Base-by-base conservation (phyloP, 2,888 invertebrate species). In the Linhomoeus sp. region DNA sequence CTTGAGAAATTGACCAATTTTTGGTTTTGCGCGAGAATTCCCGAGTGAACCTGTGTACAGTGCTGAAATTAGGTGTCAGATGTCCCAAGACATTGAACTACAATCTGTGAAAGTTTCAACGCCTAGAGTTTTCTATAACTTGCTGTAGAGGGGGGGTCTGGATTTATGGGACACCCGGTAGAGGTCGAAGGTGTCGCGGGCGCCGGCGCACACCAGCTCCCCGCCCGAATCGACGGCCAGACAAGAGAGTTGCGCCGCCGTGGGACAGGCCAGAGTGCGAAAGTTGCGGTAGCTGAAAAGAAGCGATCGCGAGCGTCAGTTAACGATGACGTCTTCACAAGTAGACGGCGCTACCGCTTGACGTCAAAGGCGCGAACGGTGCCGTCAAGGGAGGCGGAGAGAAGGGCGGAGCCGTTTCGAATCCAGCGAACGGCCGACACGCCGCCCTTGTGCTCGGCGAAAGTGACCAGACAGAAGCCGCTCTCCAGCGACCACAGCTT, bases 401-500 rank as follows among this genome's bases (percentile, higher is more conserved):
- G 75, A 14, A 97, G 73, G 60, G 88, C 88, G 69, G 83, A 86
- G 57, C 90, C 84, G 61, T 80, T 86, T 25, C 78, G 77, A 61
- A 85, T 88, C 67, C 92, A 97, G 43, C 77, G 73, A 0, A 94
- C 75, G 7, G 77, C 79, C 0, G 83, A 80, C 1, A 97, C 76
- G 0, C 80, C 76, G 1, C 81, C 81, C 1, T 78, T 76, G 66
- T 99, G 97, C 56, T 92, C 92, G 49, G 70, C 75, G 66, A 97
- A 97, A 0, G 97, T 97, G 1, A 92, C 82, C 58, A 86, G 81
- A 67, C 94, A 94, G 69, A 90, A 90, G 0, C 90, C 86, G 46
- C 77, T 80, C 47, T 37, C 19, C 12, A 81, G 78, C 63, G 86
- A 88, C 97, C 97, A 99, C 7, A 94, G 71, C 68, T 92, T 92